phyloP scores from a whole-genome alignment of 2,113 vertebrate genomes.

The Chaetops frenatus region DNA sequence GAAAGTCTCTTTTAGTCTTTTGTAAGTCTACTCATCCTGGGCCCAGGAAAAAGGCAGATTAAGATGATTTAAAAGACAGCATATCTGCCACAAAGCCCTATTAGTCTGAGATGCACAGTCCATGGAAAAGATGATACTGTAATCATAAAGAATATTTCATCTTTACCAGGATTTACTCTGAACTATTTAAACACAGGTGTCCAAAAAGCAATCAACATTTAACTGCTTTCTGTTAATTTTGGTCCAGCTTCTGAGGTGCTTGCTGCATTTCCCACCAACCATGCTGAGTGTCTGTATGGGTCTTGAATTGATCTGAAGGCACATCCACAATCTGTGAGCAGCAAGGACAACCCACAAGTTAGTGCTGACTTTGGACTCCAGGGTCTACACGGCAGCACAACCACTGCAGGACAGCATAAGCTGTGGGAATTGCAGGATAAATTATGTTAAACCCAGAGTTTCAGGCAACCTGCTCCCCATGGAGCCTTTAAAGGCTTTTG shows the following conservation, averaged over 20 bases:
- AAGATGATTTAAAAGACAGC: background rate
- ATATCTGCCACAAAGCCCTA: background rate
- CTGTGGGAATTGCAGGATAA: background rate
- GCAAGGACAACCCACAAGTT: background rate
- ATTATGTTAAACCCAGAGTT: background rate
- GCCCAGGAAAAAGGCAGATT: background rate
- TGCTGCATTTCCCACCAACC: background rate
- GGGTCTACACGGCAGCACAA: background rate
- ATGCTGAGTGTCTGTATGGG: background rate
- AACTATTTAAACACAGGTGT: background rate
- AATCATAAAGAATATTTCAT: background rate
- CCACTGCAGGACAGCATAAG: background rate
- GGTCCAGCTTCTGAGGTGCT: background rate
- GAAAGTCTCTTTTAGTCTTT: background rate
- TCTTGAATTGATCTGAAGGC: background rate
- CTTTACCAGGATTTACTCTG: background rate
- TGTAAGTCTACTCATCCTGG: background rate
- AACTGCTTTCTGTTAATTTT: background rate
- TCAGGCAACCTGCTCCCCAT: background rate
- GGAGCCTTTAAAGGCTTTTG: background rate
- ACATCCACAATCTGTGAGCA: fast-evolving
- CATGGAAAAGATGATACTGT: background rate
- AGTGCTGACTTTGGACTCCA: background rate
- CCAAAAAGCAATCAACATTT: background rate
- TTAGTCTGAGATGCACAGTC: background rate